Evolutionary conservation across 2,113 vertebrate genomes (phyloP), one percentile per base, ranked within the genome.

Genomic region (Budorcas taxicolor): DNA sequence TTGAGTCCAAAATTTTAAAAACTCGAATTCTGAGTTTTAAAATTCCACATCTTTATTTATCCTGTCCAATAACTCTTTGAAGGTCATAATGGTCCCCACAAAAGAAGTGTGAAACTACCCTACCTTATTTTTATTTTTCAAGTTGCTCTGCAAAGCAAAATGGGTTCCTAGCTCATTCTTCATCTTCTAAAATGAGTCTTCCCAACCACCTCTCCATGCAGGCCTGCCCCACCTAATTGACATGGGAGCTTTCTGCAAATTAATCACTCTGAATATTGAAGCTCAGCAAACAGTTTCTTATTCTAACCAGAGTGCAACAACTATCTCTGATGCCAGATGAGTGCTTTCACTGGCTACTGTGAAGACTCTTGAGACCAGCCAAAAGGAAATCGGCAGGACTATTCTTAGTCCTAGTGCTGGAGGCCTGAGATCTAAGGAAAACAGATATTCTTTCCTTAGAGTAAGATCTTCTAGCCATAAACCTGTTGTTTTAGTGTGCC

Each of bases 1-100:
- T 93, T 60, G 86, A 76, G 76, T 97, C 80, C 76, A 98, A 98
- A 90, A 94, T 74, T n/a, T 55, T 88, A 87, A 95, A 97, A 85
- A 96, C 16, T 95, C 1, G 94, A 67, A 15, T 40, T 71, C 19
- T 7, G 81, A 47, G 74, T 87, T 95, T 96, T 94, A 95, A 91
- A 97, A 87, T 80, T 93, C 94, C 88, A 25, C 3, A 85, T 64
- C n/a, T 60, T 95, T 87, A 53, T 81, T 89, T 94, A 36, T 43
- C 27, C 71, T 95, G 90, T 84, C 40, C 47, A 95, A 52, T 92
- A 88, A 97, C 87, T 96, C 95, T 97, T 97, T 92, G 43, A 97
- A 96, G 87, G 88, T 60, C 94, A 40, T 62, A 91, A 58, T 33
- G 50, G 96, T 96, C 90, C 21, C 0, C 2, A 96, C 74, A 98